phyloP scores from a whole-genome alignment of 92 coral and sea anemone species.

The Galaxea fascicularis region DNA sequence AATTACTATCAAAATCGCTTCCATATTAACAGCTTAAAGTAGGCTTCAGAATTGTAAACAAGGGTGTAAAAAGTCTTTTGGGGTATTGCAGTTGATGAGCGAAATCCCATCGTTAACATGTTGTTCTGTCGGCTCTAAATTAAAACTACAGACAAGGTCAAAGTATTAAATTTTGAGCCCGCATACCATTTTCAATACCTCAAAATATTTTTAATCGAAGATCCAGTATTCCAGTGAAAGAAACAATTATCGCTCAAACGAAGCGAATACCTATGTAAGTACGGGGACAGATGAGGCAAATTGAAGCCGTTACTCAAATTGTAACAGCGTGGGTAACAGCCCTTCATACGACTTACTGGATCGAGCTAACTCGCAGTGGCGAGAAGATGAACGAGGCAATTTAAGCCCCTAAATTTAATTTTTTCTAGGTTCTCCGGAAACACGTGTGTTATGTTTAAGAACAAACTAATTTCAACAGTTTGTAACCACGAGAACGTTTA shows the following conservation, averaged over 20 bases:
- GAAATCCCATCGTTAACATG: background rate
- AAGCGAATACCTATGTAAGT: background rate
- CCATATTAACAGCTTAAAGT: background rate
- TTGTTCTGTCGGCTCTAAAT: background rate
- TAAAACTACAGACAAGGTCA: no score
- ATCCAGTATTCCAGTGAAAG: background rate
- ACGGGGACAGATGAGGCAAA: background rate
- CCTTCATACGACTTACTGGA: background rate
- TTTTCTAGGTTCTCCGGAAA: background rate
- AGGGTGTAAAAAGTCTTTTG: background rate
- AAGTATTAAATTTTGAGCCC: no score
- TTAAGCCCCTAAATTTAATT: background rate
- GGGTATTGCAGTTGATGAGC: background rate
- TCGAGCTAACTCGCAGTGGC: background rate
- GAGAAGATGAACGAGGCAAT: background rate
- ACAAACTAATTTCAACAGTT: background rate
- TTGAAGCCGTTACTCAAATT: background rate
- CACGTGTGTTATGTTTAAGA: conserved; percentile 18
- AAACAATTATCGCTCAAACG: conserved; percentile 1
- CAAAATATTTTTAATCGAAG: no score
- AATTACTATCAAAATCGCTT: background rate
- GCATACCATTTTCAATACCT: no score
- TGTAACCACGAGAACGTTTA: background rate
- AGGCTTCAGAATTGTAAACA: background rate
- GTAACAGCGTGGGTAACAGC: background rate